Conservation (phyloP, 2,113 vertebrate genomes). For the Orthonyx spaldingii region DNA sequence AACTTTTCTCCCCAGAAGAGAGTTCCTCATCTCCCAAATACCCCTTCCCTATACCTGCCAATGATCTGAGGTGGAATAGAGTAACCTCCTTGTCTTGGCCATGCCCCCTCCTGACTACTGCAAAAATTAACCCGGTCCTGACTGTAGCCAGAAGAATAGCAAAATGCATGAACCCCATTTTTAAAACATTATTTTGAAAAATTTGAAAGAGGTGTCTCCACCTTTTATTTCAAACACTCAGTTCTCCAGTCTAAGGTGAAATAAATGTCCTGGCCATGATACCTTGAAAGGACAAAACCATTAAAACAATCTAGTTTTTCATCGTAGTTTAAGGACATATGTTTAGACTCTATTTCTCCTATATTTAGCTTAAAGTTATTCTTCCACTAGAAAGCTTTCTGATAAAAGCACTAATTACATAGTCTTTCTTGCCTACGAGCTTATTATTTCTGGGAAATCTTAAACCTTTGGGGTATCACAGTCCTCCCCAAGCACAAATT, state of each 20-base stretch:
- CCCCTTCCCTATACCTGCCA: background rate
- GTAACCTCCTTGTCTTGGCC: background rate
- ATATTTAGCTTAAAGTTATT: background rate
- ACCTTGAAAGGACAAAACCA: background rate
- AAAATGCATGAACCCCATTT: background rate
- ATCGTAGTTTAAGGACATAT: background rate
- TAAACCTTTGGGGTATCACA: background rate
- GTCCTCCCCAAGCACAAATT: background rate
- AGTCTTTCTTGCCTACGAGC: background rate
- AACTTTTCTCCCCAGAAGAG: too few species aligned
- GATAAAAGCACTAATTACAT: background rate
- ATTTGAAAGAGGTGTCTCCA: background rate
- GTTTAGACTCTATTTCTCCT: background rate
- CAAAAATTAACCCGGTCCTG: background rate
- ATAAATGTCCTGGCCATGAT: background rate
- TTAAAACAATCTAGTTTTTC: background rate
- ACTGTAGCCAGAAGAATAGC: background rate
- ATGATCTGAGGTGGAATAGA: too few species aligned
- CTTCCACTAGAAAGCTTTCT: background rate
- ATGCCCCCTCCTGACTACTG: too few species aligned
- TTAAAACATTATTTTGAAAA: background rate
- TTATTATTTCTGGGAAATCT: slow-evolving; percentile 20
- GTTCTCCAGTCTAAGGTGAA: background rate
- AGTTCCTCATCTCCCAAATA: background rate
- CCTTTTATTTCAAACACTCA: background rate